Evolutionary conservation across 2,888 invertebrate genomes (phyloP).

Genomic region (Brenthis hecate): DNA sequence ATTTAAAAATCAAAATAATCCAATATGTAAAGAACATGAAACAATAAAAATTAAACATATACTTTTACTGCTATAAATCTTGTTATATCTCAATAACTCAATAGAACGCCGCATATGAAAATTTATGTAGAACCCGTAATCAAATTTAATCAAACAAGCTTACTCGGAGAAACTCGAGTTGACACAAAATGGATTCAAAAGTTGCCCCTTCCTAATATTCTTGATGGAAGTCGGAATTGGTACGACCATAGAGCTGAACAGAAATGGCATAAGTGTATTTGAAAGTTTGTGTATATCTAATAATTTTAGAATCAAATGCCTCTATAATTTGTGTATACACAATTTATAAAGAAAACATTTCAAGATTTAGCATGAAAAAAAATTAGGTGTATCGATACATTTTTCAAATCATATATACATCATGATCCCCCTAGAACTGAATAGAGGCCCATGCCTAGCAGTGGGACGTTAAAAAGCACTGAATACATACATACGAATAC

Average conservation of each 20-base stretch:
- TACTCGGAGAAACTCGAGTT: constrained; percentile 39
- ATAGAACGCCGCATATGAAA: constrained; percentile 35
- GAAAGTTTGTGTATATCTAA: too few species aligned
- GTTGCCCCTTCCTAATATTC: constrained; percentile 44
- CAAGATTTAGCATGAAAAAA: too few species aligned
- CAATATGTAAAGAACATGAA: not conserved
- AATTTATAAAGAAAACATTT: too few species aligned
- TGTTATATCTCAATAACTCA: constrained; percentile 25
- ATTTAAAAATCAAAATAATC: not conserved
- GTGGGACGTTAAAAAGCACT: too few species aligned
- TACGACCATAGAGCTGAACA: not conserved
- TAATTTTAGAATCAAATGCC: too few species aligned
- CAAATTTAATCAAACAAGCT: constrained; percentile 42
- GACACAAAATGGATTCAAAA: constrained; percentile 47
- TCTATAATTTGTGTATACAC: too few species aligned
- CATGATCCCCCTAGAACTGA: too few species aligned
- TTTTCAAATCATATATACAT: too few species aligned
- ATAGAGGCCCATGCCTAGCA: too few species aligned
- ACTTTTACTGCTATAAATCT: constrained; percentile 17
- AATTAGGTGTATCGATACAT: too few species aligned
- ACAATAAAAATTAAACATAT: constrained; percentile 1
- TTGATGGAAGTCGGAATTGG: constrained; percentile 35
- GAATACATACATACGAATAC: too few species aligned
- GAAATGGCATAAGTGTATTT: not conserved
- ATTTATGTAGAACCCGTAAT: constrained; percentile 38